Percentiles rank a stretch among this genome's conserved stretches.
Evolutionary conservation across 2,888 invertebrate genomes (phyloP).

Genomic region (Branchellion lobata): DNA sequence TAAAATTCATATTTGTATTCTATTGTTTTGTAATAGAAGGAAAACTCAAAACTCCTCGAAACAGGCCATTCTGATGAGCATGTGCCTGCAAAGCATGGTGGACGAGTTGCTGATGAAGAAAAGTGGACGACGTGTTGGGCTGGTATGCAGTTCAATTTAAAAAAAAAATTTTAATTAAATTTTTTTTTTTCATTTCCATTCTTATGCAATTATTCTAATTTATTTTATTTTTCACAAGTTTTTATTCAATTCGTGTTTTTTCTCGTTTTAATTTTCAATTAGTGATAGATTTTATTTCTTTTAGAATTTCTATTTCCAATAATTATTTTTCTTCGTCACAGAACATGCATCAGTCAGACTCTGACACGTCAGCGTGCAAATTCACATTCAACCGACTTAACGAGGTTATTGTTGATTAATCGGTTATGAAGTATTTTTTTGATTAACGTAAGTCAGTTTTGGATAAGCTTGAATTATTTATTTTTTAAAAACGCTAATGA

Average conservation of each 20-base stretch:
- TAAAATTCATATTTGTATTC: too few relatives aligned
- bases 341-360: too few relatives aligned
- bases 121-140: constrained; percentile 60
- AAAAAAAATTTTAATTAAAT: too few relatives aligned
- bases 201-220: not conserved
- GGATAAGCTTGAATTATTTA: too few relatives aligned
- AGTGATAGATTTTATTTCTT: not conserved
- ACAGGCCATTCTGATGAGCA: constrained; percentile 86
- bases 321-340: not conserved
- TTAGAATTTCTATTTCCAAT: not conserved
- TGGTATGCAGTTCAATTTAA: constrained; percentile 8
- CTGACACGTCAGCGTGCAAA: too few relatives aligned
- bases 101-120: constrained; percentile 74
- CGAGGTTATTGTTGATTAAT: too few relatives aligned
- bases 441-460: too few relatives aligned
- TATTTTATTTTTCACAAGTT: not conserved
- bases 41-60: too few relatives aligned
- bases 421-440: too few relatives aligned
- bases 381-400: too few relatives aligned
- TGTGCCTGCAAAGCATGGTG: constrained; percentile 91
- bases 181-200: not conserved
- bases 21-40: too few relatives aligned
- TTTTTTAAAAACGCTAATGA: too few relatives aligned
- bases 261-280: constrained; percentile 30
- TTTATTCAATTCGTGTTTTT: not conserved